Percentiles rank a stretch among this genome's conserved stretches.
These are phyloP conservation scores for Adoxophyes honmai DNA, from an alignment of 1,140 invertebrate genomes.

Conservation along the genomic window DNA sequence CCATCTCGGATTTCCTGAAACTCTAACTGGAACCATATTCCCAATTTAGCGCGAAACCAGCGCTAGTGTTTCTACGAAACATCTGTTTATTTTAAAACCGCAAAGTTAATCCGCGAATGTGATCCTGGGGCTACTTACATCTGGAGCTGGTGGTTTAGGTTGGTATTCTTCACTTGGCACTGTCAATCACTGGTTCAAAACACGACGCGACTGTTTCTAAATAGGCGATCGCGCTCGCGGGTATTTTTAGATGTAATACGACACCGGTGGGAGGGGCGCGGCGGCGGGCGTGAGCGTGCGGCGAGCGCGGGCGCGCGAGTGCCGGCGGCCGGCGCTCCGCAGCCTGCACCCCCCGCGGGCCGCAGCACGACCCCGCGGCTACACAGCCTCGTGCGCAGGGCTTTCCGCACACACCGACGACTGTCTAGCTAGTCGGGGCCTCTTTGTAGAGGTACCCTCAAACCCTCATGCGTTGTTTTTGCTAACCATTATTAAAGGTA, in stretches of 20 bases:
- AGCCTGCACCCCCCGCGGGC: slow-evolving; percentile 26
- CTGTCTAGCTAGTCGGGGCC: no score
- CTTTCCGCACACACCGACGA: no score
- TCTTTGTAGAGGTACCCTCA: no score
- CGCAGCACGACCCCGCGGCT: slow-evolving; percentile 58
- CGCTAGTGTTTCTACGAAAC: slow-evolving; percentile 60
- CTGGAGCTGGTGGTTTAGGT: slow-evolving; percentile 36
- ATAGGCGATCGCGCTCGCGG: slow-evolving; percentile 71
- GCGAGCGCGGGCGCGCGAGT: slow-evolving; percentile 58
- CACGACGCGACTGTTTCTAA: slow-evolving; percentile 69
- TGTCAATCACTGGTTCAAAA: slow-evolving; percentile 75
- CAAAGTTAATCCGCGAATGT: slow-evolving; percentile 43
- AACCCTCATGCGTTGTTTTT: no score
- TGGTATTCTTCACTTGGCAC: slow-evolving; percentile 67
- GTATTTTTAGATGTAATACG: slow-evolving; percentile 76
- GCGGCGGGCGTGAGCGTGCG: slow-evolving; percentile 52
- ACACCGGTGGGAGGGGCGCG: slow-evolving; percentile 63
- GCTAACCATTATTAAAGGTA: no score
- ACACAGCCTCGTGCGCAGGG: no score
- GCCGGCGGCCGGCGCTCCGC: slow-evolving; percentile 28
- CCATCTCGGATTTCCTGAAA: slow-evolving; percentile 49
- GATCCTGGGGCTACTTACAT: slow-evolving; percentile 56
- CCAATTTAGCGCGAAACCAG: slow-evolving; percentile 65
- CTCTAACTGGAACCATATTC: slow-evolving; percentile 36
- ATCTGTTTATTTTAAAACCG: slow-evolving; percentile 71